Evolutionary conservation across 2,113 vertebrate species (phyloP).

Genomic region (Hemibagrus wyckioides): DNA sequence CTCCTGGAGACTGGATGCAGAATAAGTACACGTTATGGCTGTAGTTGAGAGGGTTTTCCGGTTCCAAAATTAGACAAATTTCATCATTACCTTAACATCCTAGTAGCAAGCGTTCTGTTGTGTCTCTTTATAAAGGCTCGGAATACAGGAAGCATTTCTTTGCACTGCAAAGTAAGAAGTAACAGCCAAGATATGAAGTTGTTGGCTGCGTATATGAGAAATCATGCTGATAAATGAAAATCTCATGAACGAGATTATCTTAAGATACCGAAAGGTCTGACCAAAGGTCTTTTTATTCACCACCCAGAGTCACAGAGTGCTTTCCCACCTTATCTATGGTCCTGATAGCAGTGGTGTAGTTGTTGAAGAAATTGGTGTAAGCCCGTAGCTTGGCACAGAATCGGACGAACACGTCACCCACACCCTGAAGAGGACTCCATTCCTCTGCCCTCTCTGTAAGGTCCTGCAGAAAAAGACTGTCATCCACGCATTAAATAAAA

Average conservation of each 20-base stretch:
- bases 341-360: constrained; percentile 75
- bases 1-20: constrained; percentile 77
- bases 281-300: background rate
- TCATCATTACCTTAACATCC: constrained; percentile 79
- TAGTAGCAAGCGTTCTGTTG: constrained; percentile 74
- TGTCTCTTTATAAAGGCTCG: constrained; percentile 81
- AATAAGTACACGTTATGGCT: background rate
- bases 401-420: constrained; percentile 75
- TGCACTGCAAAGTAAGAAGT: constrained; percentile 71
- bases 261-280: background rate
- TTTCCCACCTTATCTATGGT: constrained; percentile 81
- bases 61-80: background rate
- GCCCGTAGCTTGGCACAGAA: constrained; percentile 73
- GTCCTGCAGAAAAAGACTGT: constrained; percentile 70
- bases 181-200: background rate
- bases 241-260: background rate
- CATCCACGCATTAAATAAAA: background rate
- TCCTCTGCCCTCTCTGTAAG: constrained; percentile 71
- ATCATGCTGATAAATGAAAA: background rate
- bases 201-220: background rate
- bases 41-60: background rate
- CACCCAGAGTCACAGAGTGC: background rate
- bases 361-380: constrained; percentile 81
- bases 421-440: constrained; percentile 76
- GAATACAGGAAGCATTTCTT: constrained; percentile 76